Conservation (phyloP, 2,113 vertebrate species). For the Psophia crepitans region DNA sequence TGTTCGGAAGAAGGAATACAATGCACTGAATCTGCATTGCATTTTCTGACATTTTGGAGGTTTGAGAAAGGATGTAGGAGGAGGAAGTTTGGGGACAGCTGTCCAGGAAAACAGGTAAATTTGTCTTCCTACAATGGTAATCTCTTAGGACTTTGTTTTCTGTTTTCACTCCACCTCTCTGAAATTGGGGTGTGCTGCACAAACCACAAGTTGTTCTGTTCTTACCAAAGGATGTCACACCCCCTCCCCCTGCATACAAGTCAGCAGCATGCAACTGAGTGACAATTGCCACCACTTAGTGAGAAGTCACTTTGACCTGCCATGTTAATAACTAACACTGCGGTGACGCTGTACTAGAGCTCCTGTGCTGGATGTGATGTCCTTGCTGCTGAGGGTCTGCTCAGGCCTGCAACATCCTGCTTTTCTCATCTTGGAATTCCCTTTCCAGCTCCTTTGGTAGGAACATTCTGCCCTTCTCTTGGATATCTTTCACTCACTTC, state of each 20-base stretch:
- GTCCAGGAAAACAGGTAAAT: not conserved
- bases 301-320: not conserved
- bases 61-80: not conserved
- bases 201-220: not conserved
- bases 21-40: fast-evolving
- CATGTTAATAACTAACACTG: not conserved
- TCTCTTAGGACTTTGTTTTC: not conserved
- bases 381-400: not conserved
- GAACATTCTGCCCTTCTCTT: not conserved
- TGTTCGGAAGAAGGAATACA: not conserved
- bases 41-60: not conserved
- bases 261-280: not conserved
- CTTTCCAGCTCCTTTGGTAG: not conserved
- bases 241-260: not conserved
- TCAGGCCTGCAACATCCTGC: not conserved
- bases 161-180: not conserved
- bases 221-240: not conserved
- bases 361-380: not conserved
- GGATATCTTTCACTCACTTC: not conserved
- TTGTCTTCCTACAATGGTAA: not conserved
- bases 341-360: not conserved
- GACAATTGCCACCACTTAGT: not conserved
- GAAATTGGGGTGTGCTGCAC: not conserved
- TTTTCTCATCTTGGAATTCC: not conserved
- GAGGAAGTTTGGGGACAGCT: not conserved